Percentiles rank a stretch among this genome's conserved stretches.
Evolutionary conservation across 1,140 invertebrate genomes (phyloP).

Genomic region (Ostrea edulis): DNA sequence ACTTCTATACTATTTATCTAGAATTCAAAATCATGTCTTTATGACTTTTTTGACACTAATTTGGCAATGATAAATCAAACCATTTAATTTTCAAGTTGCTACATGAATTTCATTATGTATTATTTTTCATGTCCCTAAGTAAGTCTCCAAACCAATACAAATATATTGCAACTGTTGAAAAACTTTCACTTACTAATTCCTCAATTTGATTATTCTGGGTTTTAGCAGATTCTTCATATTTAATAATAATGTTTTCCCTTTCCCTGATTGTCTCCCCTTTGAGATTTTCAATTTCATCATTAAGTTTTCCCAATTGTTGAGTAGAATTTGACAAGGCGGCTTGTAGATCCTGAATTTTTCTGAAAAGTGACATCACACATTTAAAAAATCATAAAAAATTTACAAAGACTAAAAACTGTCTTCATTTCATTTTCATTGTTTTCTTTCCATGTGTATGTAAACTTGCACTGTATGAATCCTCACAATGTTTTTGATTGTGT

Average conservation of each 20-base stretch:
- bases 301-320: conserved; percentile 76
- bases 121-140: too few species aligned
- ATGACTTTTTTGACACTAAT: background rate
- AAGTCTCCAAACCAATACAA: too few species aligned
- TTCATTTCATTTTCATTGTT: background rate
- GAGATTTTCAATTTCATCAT: conserved; percentile 68
- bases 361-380: conserved; percentile 58
- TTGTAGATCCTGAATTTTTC: conserved; percentile 78
- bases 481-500: too few species aligned
- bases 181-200: conserved; percentile 70
- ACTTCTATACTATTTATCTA: background rate
- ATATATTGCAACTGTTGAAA: too few species aligned
- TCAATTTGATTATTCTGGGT: conserved; percentile 66
- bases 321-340: conserved; percentile 77
- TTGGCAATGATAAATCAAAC: too few species aligned
- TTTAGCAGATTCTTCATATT: conserved; percentile 66
- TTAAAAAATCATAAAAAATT: background rate
- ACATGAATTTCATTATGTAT: too few species aligned
- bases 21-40: background rate
- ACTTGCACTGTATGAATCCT: too few species aligned
- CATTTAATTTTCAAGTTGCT: too few species aligned
- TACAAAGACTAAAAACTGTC: background rate
- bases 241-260: conserved; percentile 64
- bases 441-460: background rate
- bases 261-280: conserved; percentile 74